Conservation (phyloP, 2,888 invertebrate genomes). For the Cantharis flavilabris region DNA sequence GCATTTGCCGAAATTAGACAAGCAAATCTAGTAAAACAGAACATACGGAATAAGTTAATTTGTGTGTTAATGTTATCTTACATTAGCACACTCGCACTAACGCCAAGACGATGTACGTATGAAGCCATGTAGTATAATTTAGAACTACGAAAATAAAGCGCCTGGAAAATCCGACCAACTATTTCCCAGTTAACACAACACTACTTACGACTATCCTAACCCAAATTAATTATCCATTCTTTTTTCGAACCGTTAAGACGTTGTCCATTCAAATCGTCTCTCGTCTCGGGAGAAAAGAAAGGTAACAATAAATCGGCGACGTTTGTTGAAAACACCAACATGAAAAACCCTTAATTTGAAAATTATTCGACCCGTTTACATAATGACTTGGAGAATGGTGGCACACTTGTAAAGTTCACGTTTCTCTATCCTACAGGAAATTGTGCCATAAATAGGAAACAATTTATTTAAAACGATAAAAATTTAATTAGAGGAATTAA, state of each 20-base stretch:
- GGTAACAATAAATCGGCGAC: slow-evolving; percentile 3
- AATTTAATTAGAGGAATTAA: not conserved
- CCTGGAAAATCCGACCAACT: not conserved
- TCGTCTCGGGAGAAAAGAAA: not conserved
- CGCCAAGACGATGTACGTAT: slow-evolving; percentile 2
- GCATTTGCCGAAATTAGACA: slow-evolving; percentile 9
- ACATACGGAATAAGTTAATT: slow-evolving; percentile 25
- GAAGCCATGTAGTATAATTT: not conserved
- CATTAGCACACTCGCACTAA: slow-evolving; percentile 18
- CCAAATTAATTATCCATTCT: not conserved
- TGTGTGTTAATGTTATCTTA: slow-evolving; percentile 27
- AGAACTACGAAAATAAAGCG: slow-evolving; percentile 1
- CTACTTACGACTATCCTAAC: not conserved
- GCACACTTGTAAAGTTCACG: not conserved
- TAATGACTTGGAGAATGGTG: not conserved
- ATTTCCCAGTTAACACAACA: not conserved
- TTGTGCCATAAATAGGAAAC: not conserved
- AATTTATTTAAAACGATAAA: not conserved
- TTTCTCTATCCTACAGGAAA: not conserved
- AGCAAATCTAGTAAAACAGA: slow-evolving; percentile 3
- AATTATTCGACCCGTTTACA: slow-evolving; percentile 8
- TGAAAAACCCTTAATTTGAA: slow-evolving; percentile 2
- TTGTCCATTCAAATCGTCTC: not conserved
- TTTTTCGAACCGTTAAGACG: not conserved
- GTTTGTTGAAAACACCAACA: slow-evolving; percentile 1